phyloP scores from a whole-genome alignment of 2,797 vertebrate species.

The Gallinago nigripennis region DNA sequence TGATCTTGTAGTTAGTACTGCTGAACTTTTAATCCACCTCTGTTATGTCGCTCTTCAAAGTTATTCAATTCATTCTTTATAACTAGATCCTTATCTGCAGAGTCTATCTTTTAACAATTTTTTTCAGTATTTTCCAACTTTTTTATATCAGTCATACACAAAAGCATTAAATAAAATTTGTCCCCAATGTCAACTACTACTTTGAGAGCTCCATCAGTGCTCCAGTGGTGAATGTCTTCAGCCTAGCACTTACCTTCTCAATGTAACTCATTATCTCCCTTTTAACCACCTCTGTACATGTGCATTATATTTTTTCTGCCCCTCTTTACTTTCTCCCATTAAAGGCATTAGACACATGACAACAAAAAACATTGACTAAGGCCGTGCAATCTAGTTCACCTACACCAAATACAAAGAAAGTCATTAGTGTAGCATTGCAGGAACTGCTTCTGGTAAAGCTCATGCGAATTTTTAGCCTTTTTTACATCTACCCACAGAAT shows the following conservation, averaged over 20 bases:
- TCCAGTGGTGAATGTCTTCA: background rate
- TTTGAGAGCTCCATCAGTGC: background rate
- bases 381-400: background rate
- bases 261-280: background rate
- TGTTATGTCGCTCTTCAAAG: background rate
- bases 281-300: background rate
- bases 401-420: background rate
- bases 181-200: accelerated
- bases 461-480: background rate
- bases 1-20: background rate
- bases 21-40: background rate
- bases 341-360: background rate
- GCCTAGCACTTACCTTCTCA: background rate
- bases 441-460: background rate
- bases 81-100: background rate
- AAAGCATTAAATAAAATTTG: background rate
- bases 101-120: background rate
- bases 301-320: background rate
- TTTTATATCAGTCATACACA: background rate
- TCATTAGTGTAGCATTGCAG: background rate
- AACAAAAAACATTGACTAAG: background rate
- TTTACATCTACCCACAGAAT: background rate
- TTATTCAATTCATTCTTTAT: background rate
- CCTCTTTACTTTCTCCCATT: background rate
- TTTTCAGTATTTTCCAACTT: background rate